These are phyloP conservation scores for Apus apus DNA, from an alignment of 2,113 vertebrate species.

Conservation along the genomic window DNA sequence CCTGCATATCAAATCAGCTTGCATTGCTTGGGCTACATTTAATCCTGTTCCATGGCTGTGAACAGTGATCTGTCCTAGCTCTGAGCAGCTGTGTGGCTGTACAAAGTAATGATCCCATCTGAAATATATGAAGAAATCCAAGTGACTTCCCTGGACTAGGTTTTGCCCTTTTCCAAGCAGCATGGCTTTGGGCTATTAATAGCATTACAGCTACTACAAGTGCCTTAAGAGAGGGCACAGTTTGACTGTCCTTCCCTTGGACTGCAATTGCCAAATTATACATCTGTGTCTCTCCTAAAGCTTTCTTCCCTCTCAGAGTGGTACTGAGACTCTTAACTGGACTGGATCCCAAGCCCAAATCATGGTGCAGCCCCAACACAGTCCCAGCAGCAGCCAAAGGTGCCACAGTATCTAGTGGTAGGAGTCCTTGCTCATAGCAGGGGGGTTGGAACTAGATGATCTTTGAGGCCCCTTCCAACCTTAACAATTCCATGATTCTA, in stretches of 20 bases:
- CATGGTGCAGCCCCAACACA: neutral
- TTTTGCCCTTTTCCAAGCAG: neutral
- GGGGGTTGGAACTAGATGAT: no score
- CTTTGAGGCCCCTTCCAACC: no score
- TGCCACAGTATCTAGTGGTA: fast-evolving
- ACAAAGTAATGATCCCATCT: neutral
- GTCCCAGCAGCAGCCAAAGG: neutral
- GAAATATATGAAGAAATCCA: neutral
- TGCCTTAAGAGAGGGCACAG: fast-evolving
- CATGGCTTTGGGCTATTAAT: neutral
- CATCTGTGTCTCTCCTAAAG: neutral
- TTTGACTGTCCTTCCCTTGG: neutral
- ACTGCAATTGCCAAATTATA: neutral
- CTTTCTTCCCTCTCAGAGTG: neutral
- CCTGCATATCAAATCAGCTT: neutral
- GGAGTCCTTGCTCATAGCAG: no score
- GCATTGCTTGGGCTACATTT: neutral
- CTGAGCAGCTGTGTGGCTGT: fast-evolving
- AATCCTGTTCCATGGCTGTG: neutral
- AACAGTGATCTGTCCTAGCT: neutral
- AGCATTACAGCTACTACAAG: neutral
- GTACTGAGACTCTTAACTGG: neutral
- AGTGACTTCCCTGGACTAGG: neutral
- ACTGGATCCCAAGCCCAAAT: neutral
- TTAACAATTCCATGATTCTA: no score